phyloP scores from a whole-genome alignment of 2,113 vertebrate genomes.

The Zosterops japonicus region DNA sequence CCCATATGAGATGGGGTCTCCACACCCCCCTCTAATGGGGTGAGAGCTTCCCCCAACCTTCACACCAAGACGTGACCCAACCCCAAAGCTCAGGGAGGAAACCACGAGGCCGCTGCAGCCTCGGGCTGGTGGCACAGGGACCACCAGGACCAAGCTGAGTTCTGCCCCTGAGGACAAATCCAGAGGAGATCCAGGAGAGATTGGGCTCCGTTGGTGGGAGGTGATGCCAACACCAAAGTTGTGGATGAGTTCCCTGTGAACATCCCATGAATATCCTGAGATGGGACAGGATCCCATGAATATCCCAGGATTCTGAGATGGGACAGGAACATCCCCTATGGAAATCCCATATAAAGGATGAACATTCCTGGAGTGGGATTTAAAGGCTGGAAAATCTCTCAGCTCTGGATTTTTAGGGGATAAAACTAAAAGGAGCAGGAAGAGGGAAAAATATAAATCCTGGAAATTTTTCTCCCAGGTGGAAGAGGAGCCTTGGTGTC shows the following conservation, averaged over 20 bases:
- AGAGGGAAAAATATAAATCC: not conserved
- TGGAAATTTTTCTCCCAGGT: not conserved
- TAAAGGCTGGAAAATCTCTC: not conserved
- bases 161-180: not conserved
- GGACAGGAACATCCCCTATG: not conserved
- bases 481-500: not conserved
- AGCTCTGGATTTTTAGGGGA: not conserved
- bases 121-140: not conserved
- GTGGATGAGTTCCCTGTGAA: not conserved
- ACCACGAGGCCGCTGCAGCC: not conserved
- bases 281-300: not conserved
- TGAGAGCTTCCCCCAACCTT: fast-evolving
- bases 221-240: fast-evolving
- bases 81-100: not conserved
- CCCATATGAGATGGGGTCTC: fast-evolving
- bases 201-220: fast-evolving
- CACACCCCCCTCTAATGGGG: not conserved
- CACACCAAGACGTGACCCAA: fast-evolving
- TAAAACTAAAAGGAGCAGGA: not conserved
- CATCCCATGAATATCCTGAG: not conserved
- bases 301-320: not conserved
- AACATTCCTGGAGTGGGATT: not conserved
- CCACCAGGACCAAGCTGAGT: not conserved
- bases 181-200: not conserved
- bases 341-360: not conserved